phyloP scores from a whole-genome alignment of 2,113 vertebrate genomes.

The Syngnathus typhle region DNA sequence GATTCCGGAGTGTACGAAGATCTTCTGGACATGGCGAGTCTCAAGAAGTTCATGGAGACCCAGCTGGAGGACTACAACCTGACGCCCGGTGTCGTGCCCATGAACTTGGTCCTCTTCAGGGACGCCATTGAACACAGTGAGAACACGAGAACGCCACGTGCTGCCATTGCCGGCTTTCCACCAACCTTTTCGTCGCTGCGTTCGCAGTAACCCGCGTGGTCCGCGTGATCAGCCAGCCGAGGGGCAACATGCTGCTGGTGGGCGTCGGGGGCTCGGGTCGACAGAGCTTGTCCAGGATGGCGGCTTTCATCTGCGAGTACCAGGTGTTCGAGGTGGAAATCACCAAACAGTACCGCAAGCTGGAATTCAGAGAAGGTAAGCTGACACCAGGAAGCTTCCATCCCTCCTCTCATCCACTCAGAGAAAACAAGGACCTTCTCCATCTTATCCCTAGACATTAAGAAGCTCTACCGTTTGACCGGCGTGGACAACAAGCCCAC shows the following conservation, averaged over 20 bases:
- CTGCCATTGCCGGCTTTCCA: not conserved
- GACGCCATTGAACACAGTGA: conserved; percentile 84
- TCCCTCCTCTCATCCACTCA: not conserved
- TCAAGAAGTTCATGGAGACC: conserved; percentile 78
- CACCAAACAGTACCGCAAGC: conserved; percentile 80
- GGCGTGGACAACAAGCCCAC: conserved; percentile 80
- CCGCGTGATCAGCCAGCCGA: conserved; percentile 82
- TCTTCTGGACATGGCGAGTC: conserved; percentile 67
- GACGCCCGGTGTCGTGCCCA: conserved; percentile 72
- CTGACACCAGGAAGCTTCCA: not conserved
- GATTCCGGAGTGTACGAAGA: conserved; percentile 79
- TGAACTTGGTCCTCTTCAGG: conserved; percentile 80
- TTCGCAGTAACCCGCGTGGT: conserved; percentile 73
- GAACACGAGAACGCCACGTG: not conserved
- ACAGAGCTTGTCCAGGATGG: conserved; percentile 79
- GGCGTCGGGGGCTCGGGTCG: conserved; percentile 84
- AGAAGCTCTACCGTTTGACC: conserved; percentile 76
- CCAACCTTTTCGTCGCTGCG: conserved; percentile 1
- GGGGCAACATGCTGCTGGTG: conserved; percentile 85
- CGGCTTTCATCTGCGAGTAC: conserved; percentile 79
- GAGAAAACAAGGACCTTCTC: not conserved
- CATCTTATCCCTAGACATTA: conserved; percentile 71
- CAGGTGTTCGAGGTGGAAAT: conserved; percentile 82
- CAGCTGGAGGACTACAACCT: conserved; percentile 78
- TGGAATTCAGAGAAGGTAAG: conserved; percentile 84